A percentile compares a stretch with the other conserved stretches of the same genome.
These are phyloP conservation scores for Dolichopus griseipennis DNA, from an alignment of 2,888 invertebrate species.

Conservation along the genomic window DNA sequence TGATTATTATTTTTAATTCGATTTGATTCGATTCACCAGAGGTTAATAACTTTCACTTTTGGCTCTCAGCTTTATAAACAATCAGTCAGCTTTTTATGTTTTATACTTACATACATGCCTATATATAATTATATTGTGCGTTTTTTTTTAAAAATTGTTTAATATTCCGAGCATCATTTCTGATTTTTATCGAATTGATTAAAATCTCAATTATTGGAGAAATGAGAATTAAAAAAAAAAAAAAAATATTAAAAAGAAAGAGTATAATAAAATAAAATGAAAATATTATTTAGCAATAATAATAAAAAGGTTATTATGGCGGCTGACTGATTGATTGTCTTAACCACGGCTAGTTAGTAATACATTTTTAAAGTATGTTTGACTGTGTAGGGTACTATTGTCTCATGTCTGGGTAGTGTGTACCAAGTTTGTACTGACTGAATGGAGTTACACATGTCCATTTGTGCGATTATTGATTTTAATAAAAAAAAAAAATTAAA, in stretches of 20 bases:
- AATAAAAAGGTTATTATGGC: background rate
- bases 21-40: background rate
- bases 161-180: background rate
- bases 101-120: background rate
- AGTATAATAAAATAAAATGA: background rate
- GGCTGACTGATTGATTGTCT: background rate
- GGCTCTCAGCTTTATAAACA: background rate
- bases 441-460: background rate
- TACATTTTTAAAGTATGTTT: no score
- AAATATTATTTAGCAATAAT: background rate
- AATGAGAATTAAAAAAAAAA: background rate
- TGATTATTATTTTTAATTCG: background rate
- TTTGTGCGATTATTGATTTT: background rate
- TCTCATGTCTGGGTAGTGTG: no score
- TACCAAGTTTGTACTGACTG: no score
- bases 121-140: no score
- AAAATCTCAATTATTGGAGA: background rate
- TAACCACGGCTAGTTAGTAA: no score
- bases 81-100: background rate
- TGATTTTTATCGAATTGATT: background rate
- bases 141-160: background rate
- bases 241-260: background rate
- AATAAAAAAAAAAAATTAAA: background rate
- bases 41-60: conserved; percentile 3
- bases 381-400: no score